These are phyloP conservation scores for Acromyrmex heyeri DNA, from an alignment of 1,140 invertebrate genomes.

Conservation along the genomic window DNA sequence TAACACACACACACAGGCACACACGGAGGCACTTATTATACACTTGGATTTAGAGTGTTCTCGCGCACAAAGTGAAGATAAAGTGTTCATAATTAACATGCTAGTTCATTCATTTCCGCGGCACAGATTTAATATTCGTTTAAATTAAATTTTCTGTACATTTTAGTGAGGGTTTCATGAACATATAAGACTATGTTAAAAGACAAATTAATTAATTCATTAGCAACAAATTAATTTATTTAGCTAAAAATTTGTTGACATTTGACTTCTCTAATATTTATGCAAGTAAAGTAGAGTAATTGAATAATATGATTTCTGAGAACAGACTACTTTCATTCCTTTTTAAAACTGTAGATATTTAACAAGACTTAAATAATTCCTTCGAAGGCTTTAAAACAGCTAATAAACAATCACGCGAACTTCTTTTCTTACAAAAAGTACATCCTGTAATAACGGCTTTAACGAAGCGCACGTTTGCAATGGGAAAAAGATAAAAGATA, in stretches of 20 bases:
- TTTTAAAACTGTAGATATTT: neutral
- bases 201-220: neutral
- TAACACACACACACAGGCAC: no score
- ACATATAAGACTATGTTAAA: neutral
- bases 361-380: slow-evolving; percentile 17
- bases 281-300: neutral
- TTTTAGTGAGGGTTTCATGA: slow-evolving; percentile 2
- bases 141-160: neutral
- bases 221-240: neutral
- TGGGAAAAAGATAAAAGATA: slow-evolving; percentile 17
- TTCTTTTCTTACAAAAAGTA: neutral
- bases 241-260: neutral
- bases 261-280: neutral
- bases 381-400: neutral
- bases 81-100: slow-evolving; percentile 13
- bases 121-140: slow-evolving; percentile 4
- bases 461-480: slow-evolving; percentile 12
- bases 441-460: slow-evolving; percentile 23
- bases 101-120: slow-evolving; percentile 3
- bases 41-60: no score
- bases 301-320: neutral
- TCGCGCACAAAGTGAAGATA: neutral
- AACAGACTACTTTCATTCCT: neutral
- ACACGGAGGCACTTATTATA: no score
- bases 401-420: slow-evolving; percentile 35